Percentiles rank a stretch among this genome's conserved stretches.
Evolutionary conservation across 2,888 invertebrate genomes (phyloP).

Genomic region (Eupeodes latifasciatus): DNA sequence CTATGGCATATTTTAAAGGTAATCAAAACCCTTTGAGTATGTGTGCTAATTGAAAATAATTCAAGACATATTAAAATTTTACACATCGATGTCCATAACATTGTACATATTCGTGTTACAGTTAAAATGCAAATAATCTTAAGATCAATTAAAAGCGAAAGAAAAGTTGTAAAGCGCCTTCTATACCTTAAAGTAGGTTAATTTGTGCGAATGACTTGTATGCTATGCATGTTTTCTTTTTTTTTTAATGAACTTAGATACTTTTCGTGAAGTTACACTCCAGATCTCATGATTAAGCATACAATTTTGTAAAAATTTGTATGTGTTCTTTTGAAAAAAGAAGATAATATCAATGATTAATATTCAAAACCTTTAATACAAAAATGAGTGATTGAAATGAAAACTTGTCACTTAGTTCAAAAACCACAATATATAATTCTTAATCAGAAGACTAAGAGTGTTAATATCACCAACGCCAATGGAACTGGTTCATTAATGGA

Average conservation of each 20-base stretch:
- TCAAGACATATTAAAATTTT: constrained; percentile 11
- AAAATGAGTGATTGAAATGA: too few relatives aligned
- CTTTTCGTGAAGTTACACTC: background rate
- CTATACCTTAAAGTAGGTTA: constrained; percentile 71
- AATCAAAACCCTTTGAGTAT: too few relatives aligned
- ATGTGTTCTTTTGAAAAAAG: too few relatives aligned
- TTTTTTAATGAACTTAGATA: constrained; percentile 13
- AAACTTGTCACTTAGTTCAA: too few relatives aligned
- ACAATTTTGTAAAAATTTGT: too few relatives aligned
- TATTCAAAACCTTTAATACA: too few relatives aligned
- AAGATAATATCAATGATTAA: too few relatives aligned
- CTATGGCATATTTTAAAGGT: background rate
- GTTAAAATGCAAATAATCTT: constrained; percentile 57
- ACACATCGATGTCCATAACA: background rate
- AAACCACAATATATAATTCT: too few relatives aligned
- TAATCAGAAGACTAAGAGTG: background rate
- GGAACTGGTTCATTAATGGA: constrained; percentile 71
- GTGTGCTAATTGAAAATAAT: too few relatives aligned
- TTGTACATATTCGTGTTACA: constrained; percentile 50
- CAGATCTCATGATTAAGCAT: background rate
- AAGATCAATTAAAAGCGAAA: constrained; percentile 63
- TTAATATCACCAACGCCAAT: constrained; percentile 22
- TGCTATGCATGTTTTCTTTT: too few relatives aligned
- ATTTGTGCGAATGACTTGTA: constrained; percentile 70
- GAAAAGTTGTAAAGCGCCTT: constrained; percentile 50